Conservation (phyloP, 2,797 vertebrate species). For the Paramormyrops hopkinsi region DNA sequence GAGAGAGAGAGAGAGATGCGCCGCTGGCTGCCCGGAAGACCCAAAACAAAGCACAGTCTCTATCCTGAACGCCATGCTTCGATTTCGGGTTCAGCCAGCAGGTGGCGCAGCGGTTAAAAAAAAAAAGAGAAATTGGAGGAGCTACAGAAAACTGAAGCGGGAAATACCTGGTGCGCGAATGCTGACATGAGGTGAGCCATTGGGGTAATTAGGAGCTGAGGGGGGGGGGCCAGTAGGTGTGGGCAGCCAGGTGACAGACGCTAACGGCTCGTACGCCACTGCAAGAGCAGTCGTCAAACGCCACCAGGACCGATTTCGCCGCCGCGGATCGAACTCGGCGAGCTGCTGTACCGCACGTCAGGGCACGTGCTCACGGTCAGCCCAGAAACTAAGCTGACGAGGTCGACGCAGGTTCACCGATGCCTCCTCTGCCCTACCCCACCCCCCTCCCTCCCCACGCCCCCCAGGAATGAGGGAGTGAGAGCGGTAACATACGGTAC, state of each 20-base stretch:
- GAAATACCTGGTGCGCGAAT: background rate
- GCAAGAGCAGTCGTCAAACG: background rate
- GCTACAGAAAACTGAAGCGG: background rate
- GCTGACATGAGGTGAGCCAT: background rate
- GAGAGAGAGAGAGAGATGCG: background rate
- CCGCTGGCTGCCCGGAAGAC: background rate
- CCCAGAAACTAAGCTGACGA: background rate
- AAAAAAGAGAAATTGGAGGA: background rate
- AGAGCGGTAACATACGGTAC: slow-evolving; percentile 86
- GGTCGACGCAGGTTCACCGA: background rate
- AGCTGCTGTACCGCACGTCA: background rate
- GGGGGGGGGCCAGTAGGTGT: no score
- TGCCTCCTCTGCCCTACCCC: background rate
- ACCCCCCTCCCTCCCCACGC: background rate
- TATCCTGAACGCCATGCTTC: background rate
- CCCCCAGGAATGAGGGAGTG: slow-evolving; percentile 77
- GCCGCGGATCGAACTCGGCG: background rate
- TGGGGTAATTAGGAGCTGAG: background rate
- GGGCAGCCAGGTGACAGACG: background rate
- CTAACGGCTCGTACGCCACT: background rate
- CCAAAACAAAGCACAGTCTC: background rate
- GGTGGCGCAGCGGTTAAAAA: background rate
- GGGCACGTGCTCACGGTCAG: background rate
- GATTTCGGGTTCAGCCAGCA: background rate
- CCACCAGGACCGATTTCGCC: background rate